Base-by-base conservation (phyloP, 2,113 vertebrate species). In the Diglossa brunneiventris region DNA sequence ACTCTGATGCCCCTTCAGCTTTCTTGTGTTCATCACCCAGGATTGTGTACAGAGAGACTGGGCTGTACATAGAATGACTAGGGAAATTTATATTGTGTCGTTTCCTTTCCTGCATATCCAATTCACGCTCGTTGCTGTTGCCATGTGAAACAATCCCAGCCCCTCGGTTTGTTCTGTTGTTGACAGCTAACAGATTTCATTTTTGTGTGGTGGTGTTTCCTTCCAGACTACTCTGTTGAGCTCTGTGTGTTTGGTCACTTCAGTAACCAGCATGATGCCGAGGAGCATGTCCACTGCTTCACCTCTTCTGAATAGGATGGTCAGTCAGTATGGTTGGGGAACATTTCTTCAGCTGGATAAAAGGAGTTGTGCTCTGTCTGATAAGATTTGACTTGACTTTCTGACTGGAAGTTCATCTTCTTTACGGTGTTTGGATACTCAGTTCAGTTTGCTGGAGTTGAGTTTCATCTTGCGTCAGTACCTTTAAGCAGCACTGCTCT, bases 121-220 rank as follows among this genome's bases (percentile, higher is more conserved):
- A 79, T 92, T 96, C 85, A 89, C 9, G 17, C 83, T 95, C 53
- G 8, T 92, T 91, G 85, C 52, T 95, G 93, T 94, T 96, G 91
- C 91, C 89, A 79, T 95, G 72, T 90, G 94, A 66, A 95, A 93
- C 90, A 41, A 41, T 72, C 84, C 64, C 64, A 70, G 77, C 79
- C 87, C 70, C 67, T 67, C 7, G 0, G 67, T 95, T 92, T 70
- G 63, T 91, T 95, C 87, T 74, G 68, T 95, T 91, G 82, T 91
- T 81, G 79, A 70, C 73, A 84, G 86, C 91, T 93, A 76, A 75
- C 55, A 87, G 85, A 72, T 97, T 84, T 61, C 90, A 94, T 90
- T 55, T 81, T 81, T 61, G 70, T 85, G 93, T 94, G 88, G 73
- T 76, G 0, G 31, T 89, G 77, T 96, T 96, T 75, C 69, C 69